Conservation (phyloP, 2,888 invertebrate genomes). For the Alloscopus bannaensis region DNA sequence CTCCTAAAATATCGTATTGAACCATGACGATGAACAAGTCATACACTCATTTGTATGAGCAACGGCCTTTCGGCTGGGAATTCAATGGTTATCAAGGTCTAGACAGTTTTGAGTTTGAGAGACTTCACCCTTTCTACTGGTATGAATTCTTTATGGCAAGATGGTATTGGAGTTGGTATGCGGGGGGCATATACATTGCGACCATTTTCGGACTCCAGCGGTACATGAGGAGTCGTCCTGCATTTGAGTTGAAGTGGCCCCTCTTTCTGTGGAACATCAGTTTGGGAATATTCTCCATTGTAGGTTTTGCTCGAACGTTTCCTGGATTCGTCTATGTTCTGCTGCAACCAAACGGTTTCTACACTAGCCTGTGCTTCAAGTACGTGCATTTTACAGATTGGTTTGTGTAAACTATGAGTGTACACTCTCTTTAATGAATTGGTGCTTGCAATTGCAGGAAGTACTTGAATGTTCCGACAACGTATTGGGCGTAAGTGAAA, state of each 20-base stretch:
- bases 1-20: no score
- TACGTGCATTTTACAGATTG: no score
- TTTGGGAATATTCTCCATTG: conserved; percentile 78
- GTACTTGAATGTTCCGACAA: no score
- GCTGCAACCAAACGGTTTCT: conserved; percentile 77
- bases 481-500: no score
- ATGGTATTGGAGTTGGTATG: conserved; percentile 77
- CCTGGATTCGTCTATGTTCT: conserved; percentile 77
- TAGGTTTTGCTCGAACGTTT: conserved; percentile 77
- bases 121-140: conserved; percentile 76
- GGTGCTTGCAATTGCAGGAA: no score
- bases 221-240: conserved; percentile 77
- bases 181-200: conserved; percentile 77
- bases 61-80: not conserved
- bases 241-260: conserved; percentile 77
- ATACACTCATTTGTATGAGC: not conserved
- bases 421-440: no score
- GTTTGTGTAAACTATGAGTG: no score
- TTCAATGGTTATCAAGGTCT: not conserved
- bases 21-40: not conserved
- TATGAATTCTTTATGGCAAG: conserved; percentile 77
- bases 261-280: conserved; percentile 78
- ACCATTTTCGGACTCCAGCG: conserved; percentile 77
- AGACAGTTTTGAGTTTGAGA: conserved; percentile 68
- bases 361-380: conserved; percentile 77